Base-by-base conservation (phyloP, 1,140 invertebrate species). In the Drosophila ogumai region DNA sequence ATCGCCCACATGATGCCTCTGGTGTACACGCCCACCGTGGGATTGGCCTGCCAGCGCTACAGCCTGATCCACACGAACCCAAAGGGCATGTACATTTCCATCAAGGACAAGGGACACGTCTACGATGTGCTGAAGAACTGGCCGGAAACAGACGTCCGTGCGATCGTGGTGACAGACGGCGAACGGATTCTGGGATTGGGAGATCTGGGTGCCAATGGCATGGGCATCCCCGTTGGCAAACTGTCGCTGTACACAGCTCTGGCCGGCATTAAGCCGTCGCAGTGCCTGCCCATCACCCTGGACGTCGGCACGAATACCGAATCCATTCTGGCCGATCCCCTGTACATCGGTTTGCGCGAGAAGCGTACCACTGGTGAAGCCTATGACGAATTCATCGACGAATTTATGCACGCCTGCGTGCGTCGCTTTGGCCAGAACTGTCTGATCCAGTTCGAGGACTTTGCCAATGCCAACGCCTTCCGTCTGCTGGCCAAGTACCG, bases 141-240 rank as follows among this genome's bases (percentile, higher is more conserved):
- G 85, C 81, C 78, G 0, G 85, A 85, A 91, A 94, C 95, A 31
- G 96, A 99, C 92, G 96, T 99, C 3, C 94, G 97, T 75, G 98
- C 98, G 0, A 97, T 99, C 82, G 97, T 98, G 7, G 98, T 99
- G 0, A 99, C 98, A 0, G 98, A 99, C 91, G 98, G 98, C 10
- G 98, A 99, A 92, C 94, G 98, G 43, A 99, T 99, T 92, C 93
- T 99, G 19, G 98, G 98, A 56, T 93, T 99, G 17, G 98, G 98
- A 12, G 98, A 99, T 93, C 93, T 99, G 28, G 98, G 98, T 12
- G 97, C 97, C 0, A 97, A 98, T 90, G 98, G 98, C 17, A 99
- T 99, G 98, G 98, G 98, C 73, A 99, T 99, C 84, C 98, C 98
- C 3, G 96, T 99, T 9, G 98, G 98, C 74, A 99, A 99, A 93